Percentiles rank a stretch among this genome's conserved stretches.
Conservation (phyloP, 2,888 invertebrate genomes). For the Aleiodes alternator region DNA sequence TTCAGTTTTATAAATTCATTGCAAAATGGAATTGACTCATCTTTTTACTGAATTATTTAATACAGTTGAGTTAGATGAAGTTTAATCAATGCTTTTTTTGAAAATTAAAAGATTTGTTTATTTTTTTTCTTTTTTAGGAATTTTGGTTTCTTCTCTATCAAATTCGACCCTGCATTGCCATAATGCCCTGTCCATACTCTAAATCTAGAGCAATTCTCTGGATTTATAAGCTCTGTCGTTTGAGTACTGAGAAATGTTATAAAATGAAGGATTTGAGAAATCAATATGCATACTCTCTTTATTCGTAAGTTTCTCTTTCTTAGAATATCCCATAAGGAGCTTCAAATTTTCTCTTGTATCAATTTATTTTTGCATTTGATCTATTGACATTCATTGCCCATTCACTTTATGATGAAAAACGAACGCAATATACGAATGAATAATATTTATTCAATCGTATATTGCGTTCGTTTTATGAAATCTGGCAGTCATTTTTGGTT, state of each 20-base stretch:
- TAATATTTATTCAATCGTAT: too few species aligned
- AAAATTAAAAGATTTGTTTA: not conserved
- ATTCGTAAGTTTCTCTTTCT: slow-evolving; percentile 68
- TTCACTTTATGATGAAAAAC: not conserved
- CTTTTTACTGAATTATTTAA: too few species aligned
- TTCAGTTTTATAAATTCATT: too few species aligned
- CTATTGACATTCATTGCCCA: slow-evolving; percentile 41
- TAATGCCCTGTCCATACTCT: slow-evolving; percentile 73
- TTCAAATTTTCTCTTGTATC: too few species aligned
- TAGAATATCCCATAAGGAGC: too few species aligned
- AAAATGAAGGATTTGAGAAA: slow-evolving; percentile 78
- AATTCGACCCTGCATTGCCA: slow-evolving; percentile 75
- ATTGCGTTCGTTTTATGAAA: too few species aligned
- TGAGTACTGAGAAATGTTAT: slow-evolving; percentile 74
- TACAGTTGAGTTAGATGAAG: too few species aligned
- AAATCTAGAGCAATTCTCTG: slow-evolving; percentile 76
- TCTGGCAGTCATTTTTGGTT: too few species aligned
- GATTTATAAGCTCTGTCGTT: slow-evolving; percentile 77
- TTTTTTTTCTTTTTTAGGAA: too few species aligned
- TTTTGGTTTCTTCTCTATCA: slow-evolving; percentile 76
- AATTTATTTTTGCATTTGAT: too few species aligned
- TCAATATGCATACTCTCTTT: slow-evolving; percentile 77
- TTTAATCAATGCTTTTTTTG: not conserved
- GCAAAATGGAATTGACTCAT: too few species aligned
- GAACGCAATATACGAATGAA: not conserved